Evolutionary conservation across 2,888 invertebrate species (phyloP), one percentile per base, ranked within the genome.

Genomic region (Papilio demoleus): DNA sequence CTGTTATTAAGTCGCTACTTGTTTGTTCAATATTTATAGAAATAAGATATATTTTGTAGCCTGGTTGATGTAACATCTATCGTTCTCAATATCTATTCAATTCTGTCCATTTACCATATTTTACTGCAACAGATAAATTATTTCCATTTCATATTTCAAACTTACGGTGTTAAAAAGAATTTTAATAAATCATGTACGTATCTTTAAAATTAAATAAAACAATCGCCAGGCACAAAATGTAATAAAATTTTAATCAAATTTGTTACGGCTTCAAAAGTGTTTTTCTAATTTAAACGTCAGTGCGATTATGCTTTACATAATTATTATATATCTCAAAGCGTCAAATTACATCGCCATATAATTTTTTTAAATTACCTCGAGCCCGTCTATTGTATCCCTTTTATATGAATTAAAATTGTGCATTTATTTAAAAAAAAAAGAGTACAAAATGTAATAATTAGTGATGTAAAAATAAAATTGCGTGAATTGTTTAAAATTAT

Each of bases 31-130:
- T 85, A 82, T 81, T 80, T 79, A 81, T 83, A 86, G 86, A 84
- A 81, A 87, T 88, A 87, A 81, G 78, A 76, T 79, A 81, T 83
- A 87, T 88, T 89, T 87, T 86, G 86, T 85, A 82, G 87, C 87
- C 88, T 90, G 89, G 87, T 85, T 79, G 75, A 74, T 64, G 17
- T 65, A 19, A 31, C 17, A 24, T 2, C 4, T 19, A 22, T 63
- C 8, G 14, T 47, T 31, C 2, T 47, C 14, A 58, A 58, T 19
- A 40, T 24, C 19, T 22, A 24, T 60, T 38, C 14, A 50, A 53
- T 38, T 64, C 64, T 50, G 64, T 64, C 53, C 66, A 66, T 60
- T 66, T 34, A 22, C 22, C 59, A 42, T 65, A 31, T 53, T 58
- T 31, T 19, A 42, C 14, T 59, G 31, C 36, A 59, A 45, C 58